Conservation (phyloP, 2,888 invertebrate genomes). For the Cataglyphis albicans region DNA sequence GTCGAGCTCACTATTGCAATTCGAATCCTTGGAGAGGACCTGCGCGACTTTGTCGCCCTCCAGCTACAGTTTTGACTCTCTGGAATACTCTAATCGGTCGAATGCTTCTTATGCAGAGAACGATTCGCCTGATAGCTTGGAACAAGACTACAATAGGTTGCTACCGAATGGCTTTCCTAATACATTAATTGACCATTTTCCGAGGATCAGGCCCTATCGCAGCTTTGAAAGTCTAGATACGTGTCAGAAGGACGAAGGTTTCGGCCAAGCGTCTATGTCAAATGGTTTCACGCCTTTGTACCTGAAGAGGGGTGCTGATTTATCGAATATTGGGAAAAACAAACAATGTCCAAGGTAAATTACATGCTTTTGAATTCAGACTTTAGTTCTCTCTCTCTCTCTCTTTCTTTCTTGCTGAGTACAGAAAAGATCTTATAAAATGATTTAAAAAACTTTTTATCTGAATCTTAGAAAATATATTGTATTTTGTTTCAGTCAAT, state of each 20-base stretch:
- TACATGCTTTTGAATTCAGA: background rate
- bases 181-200: constrained; percentile 66
- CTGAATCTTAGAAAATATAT: background rate
- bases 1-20: constrained; percentile 93
- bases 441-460: background rate
- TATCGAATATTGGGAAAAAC: constrained; percentile 71
- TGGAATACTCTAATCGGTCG: constrained; percentile 85
- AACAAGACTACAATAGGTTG: constrained; percentile 83
- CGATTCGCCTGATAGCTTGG: constrained; percentile 87
- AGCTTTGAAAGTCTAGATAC: constrained; percentile 87
- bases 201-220: constrained; percentile 85
- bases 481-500: background rate
- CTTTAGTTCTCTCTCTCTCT: background rate
- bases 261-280: constrained; percentile 60
- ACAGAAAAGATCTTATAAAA: background rate
- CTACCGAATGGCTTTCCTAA: constrained; percentile 79
- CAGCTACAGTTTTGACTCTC: constrained; percentile 87
- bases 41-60: constrained; percentile 87
- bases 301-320: constrained; percentile 79
- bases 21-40: constrained; percentile 93
- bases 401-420: background rate
- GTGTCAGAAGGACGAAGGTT: constrained; percentile 77
- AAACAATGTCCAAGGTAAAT: constrained; percentile 69
- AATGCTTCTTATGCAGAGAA: constrained; percentile 80
- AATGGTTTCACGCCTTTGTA: constrained; percentile 81